phyloP scores from a whole-genome alignment of 2,113 vertebrate genomes.

The Leptobrachium leishanense region DNA sequence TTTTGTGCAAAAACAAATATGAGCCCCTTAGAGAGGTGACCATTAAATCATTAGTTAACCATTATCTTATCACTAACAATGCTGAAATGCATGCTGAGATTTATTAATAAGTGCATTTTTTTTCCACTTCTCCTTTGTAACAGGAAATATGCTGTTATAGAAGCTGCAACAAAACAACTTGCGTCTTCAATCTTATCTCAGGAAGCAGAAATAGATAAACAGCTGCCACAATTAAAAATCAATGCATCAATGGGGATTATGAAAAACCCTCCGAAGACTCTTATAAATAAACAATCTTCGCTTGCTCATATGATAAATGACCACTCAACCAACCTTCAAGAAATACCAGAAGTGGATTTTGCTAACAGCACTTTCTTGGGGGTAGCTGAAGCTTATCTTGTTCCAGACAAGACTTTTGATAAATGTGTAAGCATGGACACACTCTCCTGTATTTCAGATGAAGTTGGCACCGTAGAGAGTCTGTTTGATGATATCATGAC shows the following conservation, averaged over 20 bases:
- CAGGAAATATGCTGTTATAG: constrained; percentile 78
- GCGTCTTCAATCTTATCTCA: constrained; percentile 61
- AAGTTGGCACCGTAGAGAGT: constrained; percentile 58
- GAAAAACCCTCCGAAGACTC: not conserved
- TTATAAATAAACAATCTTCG: not conserved
- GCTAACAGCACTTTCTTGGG: constrained; percentile 60
- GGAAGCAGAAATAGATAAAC: constrained; percentile 49
- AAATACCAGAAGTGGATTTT: not conserved
- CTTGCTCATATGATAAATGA: not conserved
- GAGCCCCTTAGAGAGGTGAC: too few species aligned
- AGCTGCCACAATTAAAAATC: constrained; percentile 1
- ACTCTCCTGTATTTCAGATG: constrained; percentile 25
- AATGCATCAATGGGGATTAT: not conserved
- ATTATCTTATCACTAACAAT: too few species aligned
- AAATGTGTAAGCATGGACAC: constrained; percentile 42
- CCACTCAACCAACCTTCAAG: not conserved
- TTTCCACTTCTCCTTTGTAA: constrained; percentile 29
- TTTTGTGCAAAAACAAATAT: too few species aligned
- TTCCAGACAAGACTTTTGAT: constrained; percentile 42
- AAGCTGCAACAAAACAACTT: constrained; percentile 72
- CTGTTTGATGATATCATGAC: constrained; percentile 69
- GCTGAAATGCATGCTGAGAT: too few species aligned
- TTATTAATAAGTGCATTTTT: not conserved
- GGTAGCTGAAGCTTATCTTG: constrained; percentile 71
- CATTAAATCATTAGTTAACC: too few species aligned